A percentile compares a stretch with the other conserved stretches of the same genome.
Conservation (phyloP, 2,888 invertebrate genomes). For the Branchellion lobata region DNA sequence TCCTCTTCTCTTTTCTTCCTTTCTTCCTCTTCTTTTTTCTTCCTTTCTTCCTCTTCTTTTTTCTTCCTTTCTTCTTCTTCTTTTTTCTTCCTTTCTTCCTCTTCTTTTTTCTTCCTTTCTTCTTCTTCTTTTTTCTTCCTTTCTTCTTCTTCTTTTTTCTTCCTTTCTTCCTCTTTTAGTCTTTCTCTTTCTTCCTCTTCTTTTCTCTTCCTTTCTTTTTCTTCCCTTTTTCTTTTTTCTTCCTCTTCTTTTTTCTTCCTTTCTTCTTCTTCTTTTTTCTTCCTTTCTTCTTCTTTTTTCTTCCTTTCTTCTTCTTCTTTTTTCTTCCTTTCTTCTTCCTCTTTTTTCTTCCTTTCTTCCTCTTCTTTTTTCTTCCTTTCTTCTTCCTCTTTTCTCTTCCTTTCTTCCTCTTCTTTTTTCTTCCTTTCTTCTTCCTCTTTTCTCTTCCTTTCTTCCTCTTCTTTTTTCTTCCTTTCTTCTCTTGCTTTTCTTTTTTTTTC, state of each 20-base stretch:
- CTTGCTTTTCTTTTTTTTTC: neutral
- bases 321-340: neutral
- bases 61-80: neutral
- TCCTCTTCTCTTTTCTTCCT: neutral
- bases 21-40: slow-evolving; percentile 25
- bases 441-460: neutral
- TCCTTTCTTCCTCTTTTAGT: neutral
- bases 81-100: neutral
- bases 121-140: neutral
- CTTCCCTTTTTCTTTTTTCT: neutral
- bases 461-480: too few relatives aligned
- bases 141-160: neutral
- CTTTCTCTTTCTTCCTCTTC: neutral
- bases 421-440: neutral
- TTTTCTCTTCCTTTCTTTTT: neutral
- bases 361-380: neutral
- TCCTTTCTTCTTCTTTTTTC: neutral
- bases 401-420: neutral
- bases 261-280: too few relatives aligned
- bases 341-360: neutral
- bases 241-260: neutral
- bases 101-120: neutral
- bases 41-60: neutral
- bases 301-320: neutral
- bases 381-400: neutral